Evolutionary conservation across 2,888 invertebrate genomes (phyloP), one percentile per base, ranked within the genome.

Genomic region (Dolomedes plantarius): DNA sequence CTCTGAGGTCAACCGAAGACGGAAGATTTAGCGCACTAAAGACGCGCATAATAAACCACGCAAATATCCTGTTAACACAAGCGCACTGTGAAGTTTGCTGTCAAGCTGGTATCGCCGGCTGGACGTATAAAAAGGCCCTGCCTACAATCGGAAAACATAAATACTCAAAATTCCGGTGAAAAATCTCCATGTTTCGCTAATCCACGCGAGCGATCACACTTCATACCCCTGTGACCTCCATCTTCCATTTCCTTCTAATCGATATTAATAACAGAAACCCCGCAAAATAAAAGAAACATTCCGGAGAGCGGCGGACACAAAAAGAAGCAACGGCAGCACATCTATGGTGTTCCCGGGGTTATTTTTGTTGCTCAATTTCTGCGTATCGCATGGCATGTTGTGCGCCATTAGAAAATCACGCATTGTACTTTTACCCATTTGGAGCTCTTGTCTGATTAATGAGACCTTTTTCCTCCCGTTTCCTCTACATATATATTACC

Each of bases 331-430:
- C n/a, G n/a, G n/a, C n/a, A n/a, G n/a, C 28, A 65, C n/a, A 65
- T 65, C 29, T 29, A 65, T 65, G 31, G n/a, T 65, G 29, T 65
- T 3, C 27, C 29, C 29, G 16, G 2, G n/a, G n/a, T n/a, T 65
- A 65, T 19, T 81, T 68, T 81, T 81, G 81, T 81, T 81, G 81
- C 81, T 74, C 68, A 81, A 81, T 74, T 73, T 81, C 74, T 81
- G 36, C 23, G 74, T 80, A 80, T 80, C 56, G 73, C 74, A 36
- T 81, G 56, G 80, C 81, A 74, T 81, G 81, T 39, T 74, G 74
- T 56, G 56, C 68, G 62, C 74, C 81, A 81, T 81, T 81, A 81
- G 81, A 81, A 81, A 81, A 81, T 81, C 81, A 81, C 81, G 81
- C 74, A 81, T 46, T 28, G 31, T 64, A 72, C 67, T 56, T 23